phyloP scores from a whole-genome alignment of 2,888 invertebrate genomes.

The Margaritifera margaritifera region DNA sequence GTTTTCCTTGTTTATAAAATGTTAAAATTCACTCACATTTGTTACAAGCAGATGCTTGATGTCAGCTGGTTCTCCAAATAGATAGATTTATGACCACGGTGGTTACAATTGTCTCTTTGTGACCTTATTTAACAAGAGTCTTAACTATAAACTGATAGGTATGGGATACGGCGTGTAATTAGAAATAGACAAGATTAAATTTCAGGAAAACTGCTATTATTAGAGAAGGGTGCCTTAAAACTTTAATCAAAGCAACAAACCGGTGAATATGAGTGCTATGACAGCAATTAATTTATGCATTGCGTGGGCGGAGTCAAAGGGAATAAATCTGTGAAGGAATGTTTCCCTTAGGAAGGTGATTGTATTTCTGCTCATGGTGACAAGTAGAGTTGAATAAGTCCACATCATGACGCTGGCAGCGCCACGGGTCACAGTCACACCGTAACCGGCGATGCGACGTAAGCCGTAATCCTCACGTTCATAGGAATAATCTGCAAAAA shows the following conservation, averaged over 20 bases:
- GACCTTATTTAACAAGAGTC: too few species aligned
- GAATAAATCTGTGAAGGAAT: conserved; percentile 76
- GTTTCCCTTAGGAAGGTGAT: conserved; percentile 78
- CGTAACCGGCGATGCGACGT: conserved; percentile 78
- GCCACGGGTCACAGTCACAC: conserved; percentile 78
- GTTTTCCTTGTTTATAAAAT: too few species aligned
- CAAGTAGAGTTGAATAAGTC: conserved; percentile 76
- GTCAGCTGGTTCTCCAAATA: too few species aligned
- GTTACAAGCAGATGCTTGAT: too few species aligned
- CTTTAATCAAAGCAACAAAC: conserved; percentile 65
- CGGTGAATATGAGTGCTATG: conserved; percentile 76
- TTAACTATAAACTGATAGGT: too few species aligned
- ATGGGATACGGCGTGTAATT: too few species aligned
- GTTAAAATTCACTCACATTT: too few species aligned
- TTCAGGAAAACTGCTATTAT: too few species aligned
- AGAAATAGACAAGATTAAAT: too few species aligned
- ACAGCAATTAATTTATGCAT: conserved; percentile 78
- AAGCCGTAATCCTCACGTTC: conserved; percentile 78
- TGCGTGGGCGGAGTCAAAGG: conserved; percentile 77
- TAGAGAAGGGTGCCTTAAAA: too few species aligned
- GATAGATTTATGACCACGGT: too few species aligned
- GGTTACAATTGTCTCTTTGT: too few species aligned
- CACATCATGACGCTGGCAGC: conserved; percentile 80
- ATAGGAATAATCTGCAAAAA: conserved; percentile 75
- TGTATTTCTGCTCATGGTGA: conserved; percentile 79